Evolutionary conservation across 1,140 invertebrate species (phyloP).

Genomic region (Procambarus clarkii): DNA sequence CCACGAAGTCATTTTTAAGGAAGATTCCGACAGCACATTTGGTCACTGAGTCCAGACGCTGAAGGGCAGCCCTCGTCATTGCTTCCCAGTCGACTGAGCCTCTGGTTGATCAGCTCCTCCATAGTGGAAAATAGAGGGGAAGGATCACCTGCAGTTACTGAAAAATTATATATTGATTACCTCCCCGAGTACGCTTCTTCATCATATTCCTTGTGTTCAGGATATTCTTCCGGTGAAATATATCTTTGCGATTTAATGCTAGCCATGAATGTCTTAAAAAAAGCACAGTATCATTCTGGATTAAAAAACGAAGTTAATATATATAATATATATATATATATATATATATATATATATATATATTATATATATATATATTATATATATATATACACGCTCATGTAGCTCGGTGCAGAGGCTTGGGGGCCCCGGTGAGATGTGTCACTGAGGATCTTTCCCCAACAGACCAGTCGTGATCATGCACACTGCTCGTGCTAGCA

Average conservation of each 20-base stretch:
- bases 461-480: too few relatives aligned
- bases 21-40: background rate
- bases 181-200: conserved; percentile 17
- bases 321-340: too few relatives aligned
- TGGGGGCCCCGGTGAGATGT: too few relatives aligned
- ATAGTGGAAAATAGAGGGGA: background rate
- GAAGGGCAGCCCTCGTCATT: background rate
- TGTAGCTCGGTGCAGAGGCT: too few relatives aligned
- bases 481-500: too few relatives aligned
- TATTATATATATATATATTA: too few relatives aligned
- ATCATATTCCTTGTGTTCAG: conserved; percentile 14
- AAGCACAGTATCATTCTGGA: background rate
- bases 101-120: background rate
- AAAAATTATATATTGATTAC: background rate
- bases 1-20: background rate
- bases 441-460: too few relatives aligned
- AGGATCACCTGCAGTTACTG: conserved; percentile 29
- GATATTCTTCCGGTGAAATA: conserved; percentile 20
- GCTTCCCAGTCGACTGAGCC: background rate
- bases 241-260: conserved; percentile 33
- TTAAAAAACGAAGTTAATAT: background rate
- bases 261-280: background rate
- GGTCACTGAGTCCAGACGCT: background rate
- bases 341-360: too few relatives aligned
- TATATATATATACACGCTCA: too few relatives aligned